phyloP scores from a whole-genome alignment of 2,888 invertebrate species.

The Marronus borbonicus region DNA sequence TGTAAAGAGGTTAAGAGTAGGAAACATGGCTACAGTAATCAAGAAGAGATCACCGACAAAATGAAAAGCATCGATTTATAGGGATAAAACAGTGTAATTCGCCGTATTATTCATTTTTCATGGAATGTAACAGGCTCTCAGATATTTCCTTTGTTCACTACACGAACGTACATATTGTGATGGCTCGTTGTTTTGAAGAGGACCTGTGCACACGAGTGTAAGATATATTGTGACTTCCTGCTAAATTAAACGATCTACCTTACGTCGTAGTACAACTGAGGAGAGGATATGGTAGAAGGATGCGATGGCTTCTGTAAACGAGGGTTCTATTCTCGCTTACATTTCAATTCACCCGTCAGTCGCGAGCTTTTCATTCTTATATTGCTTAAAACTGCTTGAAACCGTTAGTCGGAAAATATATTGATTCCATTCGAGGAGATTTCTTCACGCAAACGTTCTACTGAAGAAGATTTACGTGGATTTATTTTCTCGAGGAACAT shows the following conservation, averaged over 20 bases:
- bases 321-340: neutral
- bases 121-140: neutral
- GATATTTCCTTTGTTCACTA: neutral
- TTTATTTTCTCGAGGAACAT: neutral
- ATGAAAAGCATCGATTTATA: no score
- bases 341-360: conserved; percentile 29
- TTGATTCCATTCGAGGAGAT: neutral
- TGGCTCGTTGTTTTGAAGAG: conserved; percentile 3
- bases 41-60: no score
- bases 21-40: no score
- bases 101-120: no score
- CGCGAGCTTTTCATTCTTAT: neutral
- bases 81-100: no score
- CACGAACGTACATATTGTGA: neutral
- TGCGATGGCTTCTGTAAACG: conserved; percentile 9
- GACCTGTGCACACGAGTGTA: conserved; percentile 2
- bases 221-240: conserved; percentile 46
- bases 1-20: no score
- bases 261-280: conserved; percentile 5
- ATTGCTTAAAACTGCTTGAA: conserved; percentile 6
- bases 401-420: neutral
- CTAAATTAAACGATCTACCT: conserved; percentile 42
- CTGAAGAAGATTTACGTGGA: neutral
- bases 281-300: neutral
- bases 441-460: no score